phyloP scores from a whole-genome alignment of 2,888 invertebrate genomes.

The Nemotelus pantherinus region DNA sequence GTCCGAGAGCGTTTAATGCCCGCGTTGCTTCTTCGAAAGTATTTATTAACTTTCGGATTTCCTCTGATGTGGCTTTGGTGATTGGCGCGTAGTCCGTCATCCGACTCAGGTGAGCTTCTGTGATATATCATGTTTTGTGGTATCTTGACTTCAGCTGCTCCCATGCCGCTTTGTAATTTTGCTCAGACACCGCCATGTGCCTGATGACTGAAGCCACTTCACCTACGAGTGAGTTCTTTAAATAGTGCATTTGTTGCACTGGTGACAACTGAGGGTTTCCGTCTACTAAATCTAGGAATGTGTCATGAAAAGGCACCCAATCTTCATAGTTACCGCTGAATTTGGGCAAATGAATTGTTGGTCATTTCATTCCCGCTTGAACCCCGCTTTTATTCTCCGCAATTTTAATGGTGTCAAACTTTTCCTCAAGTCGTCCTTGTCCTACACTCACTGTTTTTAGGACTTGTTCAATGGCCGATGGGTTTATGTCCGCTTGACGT shows the following conservation, averaged over 20 bases:
- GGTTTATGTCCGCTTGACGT: too few species aligned
- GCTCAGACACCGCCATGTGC: constrained; percentile 13
- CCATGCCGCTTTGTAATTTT: constrained; percentile 15
- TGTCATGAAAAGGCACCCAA: too few species aligned
- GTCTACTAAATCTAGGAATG: too few species aligned
- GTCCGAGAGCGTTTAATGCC: too few species aligned
- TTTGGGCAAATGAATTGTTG: too few species aligned
- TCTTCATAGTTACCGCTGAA: too few species aligned
- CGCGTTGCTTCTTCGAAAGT: neutral
- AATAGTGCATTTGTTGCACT: neutral
- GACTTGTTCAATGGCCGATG: too few species aligned
- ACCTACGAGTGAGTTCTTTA: neutral
- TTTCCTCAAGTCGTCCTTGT: too few species aligned
- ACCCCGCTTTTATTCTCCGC: too few species aligned
- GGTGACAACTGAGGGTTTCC: neutral
- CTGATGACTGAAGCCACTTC: constrained; percentile 10
- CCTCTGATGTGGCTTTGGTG: neutral
- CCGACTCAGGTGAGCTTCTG: neutral
- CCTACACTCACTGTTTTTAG: too few species aligned
- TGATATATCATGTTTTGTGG: neutral
- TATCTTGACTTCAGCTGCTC: constrained; percentile 6
- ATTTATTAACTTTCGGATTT: constrained; percentile 1
- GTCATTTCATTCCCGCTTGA: too few species aligned
- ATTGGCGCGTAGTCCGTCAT: constrained; percentile 3
- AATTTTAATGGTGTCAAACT: too few species aligned